Conservation (phyloP, 2,113 vertebrate genomes). For the Oreotrochilus melanogaster region DNA sequence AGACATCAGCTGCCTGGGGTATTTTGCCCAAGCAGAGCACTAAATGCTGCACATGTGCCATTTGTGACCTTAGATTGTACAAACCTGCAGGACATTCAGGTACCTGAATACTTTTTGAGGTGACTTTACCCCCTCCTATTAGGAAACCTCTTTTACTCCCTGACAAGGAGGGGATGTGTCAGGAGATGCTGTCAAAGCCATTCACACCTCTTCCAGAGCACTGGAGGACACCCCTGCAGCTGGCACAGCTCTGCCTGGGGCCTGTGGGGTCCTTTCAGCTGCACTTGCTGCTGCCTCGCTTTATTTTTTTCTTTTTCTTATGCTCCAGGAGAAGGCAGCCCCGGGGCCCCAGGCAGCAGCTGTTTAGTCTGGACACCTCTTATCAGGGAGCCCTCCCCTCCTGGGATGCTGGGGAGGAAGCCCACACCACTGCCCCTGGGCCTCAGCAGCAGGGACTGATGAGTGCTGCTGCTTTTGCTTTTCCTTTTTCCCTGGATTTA, state of each 20-base stretch:
- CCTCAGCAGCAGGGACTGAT: not conserved
- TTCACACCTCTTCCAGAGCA: too few species aligned
- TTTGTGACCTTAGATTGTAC: not conserved
- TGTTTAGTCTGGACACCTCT: slow-evolving; percentile 86
- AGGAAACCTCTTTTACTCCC: not conserved
- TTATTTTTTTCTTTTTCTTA: too few species aligned
- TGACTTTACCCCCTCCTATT: not conserved
- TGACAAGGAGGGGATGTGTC: not conserved
- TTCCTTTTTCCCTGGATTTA: not conserved
- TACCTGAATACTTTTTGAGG: not conserved
- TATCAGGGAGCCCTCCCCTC: slow-evolving; percentile 72
- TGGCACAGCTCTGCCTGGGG: rapidly evolving
- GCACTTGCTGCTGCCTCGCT: not conserved
- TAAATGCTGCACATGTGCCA: not conserved
- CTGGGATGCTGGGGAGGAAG: slow-evolving; percentile 79
- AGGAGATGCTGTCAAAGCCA: too few species aligned
- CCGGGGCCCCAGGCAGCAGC: not conserved
- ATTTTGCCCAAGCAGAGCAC: too few species aligned
- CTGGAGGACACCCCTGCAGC: not conserved
- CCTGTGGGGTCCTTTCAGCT: not conserved
- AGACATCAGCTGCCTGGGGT: too few species aligned
- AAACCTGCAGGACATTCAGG: not conserved
- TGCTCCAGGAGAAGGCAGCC: not conserved
- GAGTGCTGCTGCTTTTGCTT: not conserved
- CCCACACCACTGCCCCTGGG: slow-evolving; percentile 34